Conservation (phyloP, 23 tunicate species). For the Halocynthia roretzi region DNA sequence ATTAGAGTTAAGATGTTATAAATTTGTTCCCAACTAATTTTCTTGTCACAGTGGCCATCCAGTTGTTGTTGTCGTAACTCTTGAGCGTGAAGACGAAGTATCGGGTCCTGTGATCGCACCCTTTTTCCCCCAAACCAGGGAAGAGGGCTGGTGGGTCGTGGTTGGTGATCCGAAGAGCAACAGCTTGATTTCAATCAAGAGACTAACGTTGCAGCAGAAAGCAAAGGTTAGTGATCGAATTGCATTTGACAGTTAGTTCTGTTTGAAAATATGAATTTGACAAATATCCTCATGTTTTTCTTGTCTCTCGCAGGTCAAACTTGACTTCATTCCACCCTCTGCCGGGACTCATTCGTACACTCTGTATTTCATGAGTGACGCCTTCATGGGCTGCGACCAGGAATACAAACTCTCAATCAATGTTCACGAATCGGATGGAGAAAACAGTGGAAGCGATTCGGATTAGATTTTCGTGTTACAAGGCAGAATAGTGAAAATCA, state of each 20-base stretch:
- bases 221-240: conserved; percentile 31
- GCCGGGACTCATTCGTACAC: conserved; percentile 84
- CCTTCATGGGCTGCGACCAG: conserved; percentile 99
- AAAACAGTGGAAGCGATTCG: conserved; percentile 83
- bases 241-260: background rate
- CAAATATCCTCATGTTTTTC: background rate
- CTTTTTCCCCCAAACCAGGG: conserved; percentile 92
- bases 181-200: conserved; percentile 85
- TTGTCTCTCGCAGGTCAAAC: conserved; percentile 37
- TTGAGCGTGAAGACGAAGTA: conserved; percentile 95
- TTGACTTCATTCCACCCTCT: conserved; percentile 81
- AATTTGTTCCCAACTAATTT: background rate
- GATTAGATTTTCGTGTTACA: conserved; percentile 18
- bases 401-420: conserved; percentile 76
- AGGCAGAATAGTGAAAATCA: no score
- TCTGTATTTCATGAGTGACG: conserved; percentile 94
- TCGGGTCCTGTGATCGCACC: conserved; percentile 96
- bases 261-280: background rate
- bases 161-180: conserved; percentile 95
- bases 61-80: conserved; percentile 61
- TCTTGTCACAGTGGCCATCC: conserved; percentile 39
- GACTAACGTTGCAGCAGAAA: conserved; percentile 82
- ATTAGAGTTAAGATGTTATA: background rate
- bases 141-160: conserved; percentile 99
- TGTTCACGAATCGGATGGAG: conserved; percentile 82